Conservation (phyloP, 1,140 invertebrate species). For the Neelides sp. region DNA sequence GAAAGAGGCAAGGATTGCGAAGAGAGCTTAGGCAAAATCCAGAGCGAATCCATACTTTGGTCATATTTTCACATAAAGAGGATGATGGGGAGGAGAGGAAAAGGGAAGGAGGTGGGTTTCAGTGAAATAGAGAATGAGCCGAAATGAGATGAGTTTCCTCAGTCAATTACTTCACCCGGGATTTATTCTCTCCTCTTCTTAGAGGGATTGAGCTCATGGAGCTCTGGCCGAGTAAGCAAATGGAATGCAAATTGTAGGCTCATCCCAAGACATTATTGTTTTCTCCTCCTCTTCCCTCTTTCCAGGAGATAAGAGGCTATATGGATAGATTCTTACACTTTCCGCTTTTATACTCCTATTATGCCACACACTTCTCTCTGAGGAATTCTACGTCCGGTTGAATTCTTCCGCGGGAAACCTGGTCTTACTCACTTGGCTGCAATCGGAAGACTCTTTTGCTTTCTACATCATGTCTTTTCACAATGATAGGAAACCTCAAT, state of each 20-base stretch:
- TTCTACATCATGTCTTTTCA: too few species aligned
- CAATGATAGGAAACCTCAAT: too few species aligned
- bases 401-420: too few species aligned
- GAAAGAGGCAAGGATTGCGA: too few species aligned
- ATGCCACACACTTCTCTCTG: too few species aligned
- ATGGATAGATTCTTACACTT: too few species aligned
- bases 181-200: constrained; percentile 8
- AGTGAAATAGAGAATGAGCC: neutral
- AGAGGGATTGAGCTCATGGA: constrained; percentile 1
- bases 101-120: constrained; percentile 6
- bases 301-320: too few species aligned
- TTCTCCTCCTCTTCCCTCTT: constrained; percentile 7
- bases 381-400: too few species aligned
- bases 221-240: constrained; percentile 6
- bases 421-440: too few species aligned
- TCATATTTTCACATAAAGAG: constrained; percentile 14
- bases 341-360: too few species aligned
- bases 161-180: constrained; percentile 14
- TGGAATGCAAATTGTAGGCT: constrained; percentile 15
- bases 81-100: constrained; percentile 7
- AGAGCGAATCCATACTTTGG: neutral
- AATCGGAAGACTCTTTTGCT: too few species aligned
- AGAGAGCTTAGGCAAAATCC: too few species aligned
- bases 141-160: constrained; percentile 15
- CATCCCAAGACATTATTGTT: constrained; percentile 13